A percentile compares a stretch with the other conserved stretches of the same genome.
Conservation (phyloP, 92 coral and sea anemone species). For the Parazoanthus darwini region DNA sequence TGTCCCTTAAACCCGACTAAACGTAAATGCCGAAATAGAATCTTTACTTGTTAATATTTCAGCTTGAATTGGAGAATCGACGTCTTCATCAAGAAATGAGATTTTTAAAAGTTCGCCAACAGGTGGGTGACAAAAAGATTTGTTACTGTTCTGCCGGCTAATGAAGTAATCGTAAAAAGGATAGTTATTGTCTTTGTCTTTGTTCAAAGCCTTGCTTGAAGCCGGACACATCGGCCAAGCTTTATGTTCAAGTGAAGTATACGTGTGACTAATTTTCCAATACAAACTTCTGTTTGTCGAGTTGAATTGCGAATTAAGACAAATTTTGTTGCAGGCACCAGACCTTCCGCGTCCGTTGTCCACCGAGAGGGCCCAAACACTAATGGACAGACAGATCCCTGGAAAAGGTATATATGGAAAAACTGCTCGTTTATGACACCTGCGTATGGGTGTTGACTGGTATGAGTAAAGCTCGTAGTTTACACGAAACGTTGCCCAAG, state of each 20-base stretch:
- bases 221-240: no score
- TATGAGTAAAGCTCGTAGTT: background rate
- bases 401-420: background rate
- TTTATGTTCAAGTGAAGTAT: no score
- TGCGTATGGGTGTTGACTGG: background rate
- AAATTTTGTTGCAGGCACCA: background rate
- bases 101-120: conserved; percentile 67
- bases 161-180: no score
- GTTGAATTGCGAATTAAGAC: background rate
- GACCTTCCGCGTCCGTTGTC: background rate
- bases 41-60: background rate
- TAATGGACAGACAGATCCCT: conserved; percentile 10
- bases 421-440: no score
- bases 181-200: no score
- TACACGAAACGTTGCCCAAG: no score
- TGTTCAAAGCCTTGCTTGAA: no score
- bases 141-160: background rate
- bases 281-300: background rate
- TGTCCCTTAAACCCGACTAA: no score
- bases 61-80: conserved; percentile 94
- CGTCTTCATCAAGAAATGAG: conserved; percentile 90
- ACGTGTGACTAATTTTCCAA: background rate
- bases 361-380: conserved; percentile 1
- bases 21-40: no score
- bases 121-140: conserved; percentile 35